Conservation (phyloP, 2,888 invertebrate species). For the Tetragonula carbonaria region DNA sequence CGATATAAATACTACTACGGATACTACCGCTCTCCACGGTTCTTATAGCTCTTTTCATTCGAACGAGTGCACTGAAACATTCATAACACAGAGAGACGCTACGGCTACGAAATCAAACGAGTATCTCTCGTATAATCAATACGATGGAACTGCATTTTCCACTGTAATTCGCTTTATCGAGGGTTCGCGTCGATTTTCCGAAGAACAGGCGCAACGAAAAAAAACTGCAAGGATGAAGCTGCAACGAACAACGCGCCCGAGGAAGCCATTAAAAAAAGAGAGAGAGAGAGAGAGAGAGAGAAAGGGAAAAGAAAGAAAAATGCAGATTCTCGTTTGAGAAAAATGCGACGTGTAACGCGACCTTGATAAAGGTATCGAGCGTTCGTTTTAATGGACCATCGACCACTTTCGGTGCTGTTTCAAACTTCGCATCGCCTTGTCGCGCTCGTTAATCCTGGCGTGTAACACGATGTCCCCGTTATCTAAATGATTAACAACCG, state of each 20-base stretch:
- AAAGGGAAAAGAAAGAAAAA: too few species aligned
- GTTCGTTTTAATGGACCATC: constrained; percentile 38
- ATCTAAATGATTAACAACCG: constrained; percentile 15
- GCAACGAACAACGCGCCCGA: not conserved
- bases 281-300: too few species aligned
- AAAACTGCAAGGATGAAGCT: not conserved
- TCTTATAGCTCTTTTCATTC: not conserved
- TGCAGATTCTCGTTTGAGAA: not conserved
- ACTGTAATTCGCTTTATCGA: not conserved
- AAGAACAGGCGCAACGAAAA: not conserved
- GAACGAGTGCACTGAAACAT: not conserved
- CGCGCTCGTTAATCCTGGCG: constrained; percentile 5
- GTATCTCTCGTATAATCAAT: not conserved
- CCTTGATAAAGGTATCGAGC: constrained; percentile 9
- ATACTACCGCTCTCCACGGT: not conserved
- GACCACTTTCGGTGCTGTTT: not conserved
- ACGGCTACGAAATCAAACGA: not conserved
- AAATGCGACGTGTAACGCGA: constrained; percentile 11
- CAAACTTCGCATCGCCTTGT: constrained; percentile 4
- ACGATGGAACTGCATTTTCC: not conserved
- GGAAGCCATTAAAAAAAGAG: not conserved
- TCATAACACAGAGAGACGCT: not conserved
- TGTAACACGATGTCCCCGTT: constrained; percentile 12
- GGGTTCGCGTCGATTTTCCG: not conserved
- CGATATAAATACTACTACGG: not conserved